phyloP scores from a whole-genome alignment of 2,113 vertebrate species.

The Coregonus clupeaformis region DNA sequence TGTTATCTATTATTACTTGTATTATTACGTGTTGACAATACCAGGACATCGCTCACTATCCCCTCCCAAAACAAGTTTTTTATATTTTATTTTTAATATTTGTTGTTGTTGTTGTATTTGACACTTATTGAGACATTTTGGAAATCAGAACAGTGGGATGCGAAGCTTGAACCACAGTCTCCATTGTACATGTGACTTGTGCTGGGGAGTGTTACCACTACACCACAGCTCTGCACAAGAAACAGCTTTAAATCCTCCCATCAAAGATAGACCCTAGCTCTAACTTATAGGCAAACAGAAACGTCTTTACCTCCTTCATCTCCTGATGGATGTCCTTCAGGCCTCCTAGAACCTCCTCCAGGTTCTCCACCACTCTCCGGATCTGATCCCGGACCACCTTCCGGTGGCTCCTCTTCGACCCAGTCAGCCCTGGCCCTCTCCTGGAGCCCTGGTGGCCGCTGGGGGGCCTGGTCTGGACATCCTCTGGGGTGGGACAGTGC shows the following conservation, averaged over 20 bases:
- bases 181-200: background rate
- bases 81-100: too few species aligned
- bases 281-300: background rate
- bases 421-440: conserved; percentile 19
- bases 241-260: background rate
- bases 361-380: conserved; percentile 53
- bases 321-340: conserved; percentile 77
- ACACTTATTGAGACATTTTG: conserved; percentile 1
- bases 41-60: background rate
- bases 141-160: too few species aligned
- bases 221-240: conserved; percentile 31
- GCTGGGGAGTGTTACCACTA: conserved; percentile 30
- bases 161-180: too few species aligned
- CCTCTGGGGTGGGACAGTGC: conserved; percentile 31
- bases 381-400: conserved; percentile 51
- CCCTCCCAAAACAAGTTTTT: too few species aligned
- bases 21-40: background rate
- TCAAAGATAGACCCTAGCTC: background rate
- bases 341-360: conserved; percentile 74
- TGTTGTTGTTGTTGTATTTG: too few species aligned
- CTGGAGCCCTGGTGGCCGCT: background rate
- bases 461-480: conserved; percentile 27
- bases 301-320: conserved; percentile 78
- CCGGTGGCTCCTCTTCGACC: conserved; percentile 32
- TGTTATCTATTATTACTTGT: too few species aligned